Percentiles rank a stretch among this genome's conserved stretches.
Conservation (phyloP, 2,113 vertebrate species). For the Tragulus kanchil region DNA sequence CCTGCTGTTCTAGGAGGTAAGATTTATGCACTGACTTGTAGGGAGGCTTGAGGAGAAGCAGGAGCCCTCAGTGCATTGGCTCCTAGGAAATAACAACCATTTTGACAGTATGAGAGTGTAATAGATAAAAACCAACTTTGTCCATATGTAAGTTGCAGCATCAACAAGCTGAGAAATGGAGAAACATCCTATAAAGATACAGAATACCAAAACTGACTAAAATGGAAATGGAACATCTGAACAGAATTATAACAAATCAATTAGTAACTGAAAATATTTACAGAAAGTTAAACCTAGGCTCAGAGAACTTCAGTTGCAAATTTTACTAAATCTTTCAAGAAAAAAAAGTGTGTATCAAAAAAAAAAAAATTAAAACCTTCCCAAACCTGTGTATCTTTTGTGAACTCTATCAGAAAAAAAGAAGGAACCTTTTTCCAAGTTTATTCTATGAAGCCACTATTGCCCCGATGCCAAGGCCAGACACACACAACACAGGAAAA, state of each 20-base stretch:
- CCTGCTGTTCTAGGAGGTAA: not conserved
- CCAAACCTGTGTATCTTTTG: not conserved
- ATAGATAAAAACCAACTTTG: not conserved
- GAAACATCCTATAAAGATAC: conserved; percentile 1
- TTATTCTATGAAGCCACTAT: not conserved
- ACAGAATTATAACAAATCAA: not conserved
- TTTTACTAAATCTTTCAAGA: conserved; percentile 25
- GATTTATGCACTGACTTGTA: not conserved
- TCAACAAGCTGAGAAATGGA: not conserved
- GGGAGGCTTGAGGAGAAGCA: not conserved
- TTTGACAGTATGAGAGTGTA: not conserved
- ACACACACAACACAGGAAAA: not conserved
- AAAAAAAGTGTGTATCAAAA: not conserved
- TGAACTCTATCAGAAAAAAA: not conserved
- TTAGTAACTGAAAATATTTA: conserved; percentile 23
- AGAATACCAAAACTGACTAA: not conserved
- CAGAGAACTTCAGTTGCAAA: not conserved
- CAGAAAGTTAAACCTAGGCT: not conserved
- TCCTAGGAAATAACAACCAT: conserved; percentile 32
- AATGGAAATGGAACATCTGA: conserved; percentile 17
- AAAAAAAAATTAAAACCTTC: too few relatives aligned
- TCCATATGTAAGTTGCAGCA: not conserved
- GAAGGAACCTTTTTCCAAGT: not conserved
- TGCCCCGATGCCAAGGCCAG: not conserved
- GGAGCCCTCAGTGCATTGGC: not conserved